Evolutionary conservation across 2,113 vertebrate genomes (phyloP), one percentile per base, ranked within the genome.

Genomic region (Meleagris gallopavo): DNA sequence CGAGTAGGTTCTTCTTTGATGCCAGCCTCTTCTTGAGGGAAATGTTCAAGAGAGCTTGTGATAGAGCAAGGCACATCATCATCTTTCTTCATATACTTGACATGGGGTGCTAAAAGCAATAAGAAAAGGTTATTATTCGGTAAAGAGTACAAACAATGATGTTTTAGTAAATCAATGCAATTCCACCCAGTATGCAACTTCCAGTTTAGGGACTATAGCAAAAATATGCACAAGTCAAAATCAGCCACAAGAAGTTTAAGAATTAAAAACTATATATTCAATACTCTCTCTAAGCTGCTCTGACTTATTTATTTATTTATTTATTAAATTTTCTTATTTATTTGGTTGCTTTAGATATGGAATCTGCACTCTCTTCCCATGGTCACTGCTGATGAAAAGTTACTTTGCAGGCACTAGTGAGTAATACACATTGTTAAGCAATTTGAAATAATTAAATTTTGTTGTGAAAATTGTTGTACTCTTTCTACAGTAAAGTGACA

Each of bases 21-120:
- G 12, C 83, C 87, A n/a, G 5, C 89, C 46, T 99, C 98, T 88
- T 98, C 98, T 98, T 98, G 97, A 8, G 98, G 98, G 94, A 99
- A 99, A 89, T 98, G 97, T 71, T 97, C 93, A 24, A 99, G 93
- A 10, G 99, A 98, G 52, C 98, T 97, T 15, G 99, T 99, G 97
- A 99, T 99, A 54, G 99, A 99, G 94, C 99, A 99, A 5, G 99
- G 99, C 61, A 98, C 98, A 32, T 98, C 93, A 4, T 98, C 98
- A 43, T 98, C 97, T 90, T 99, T 99, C 65, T 97, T 98, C 93
- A 99, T 98, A 83, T 99, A 99, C 94, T 98, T 95, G 73, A 99
- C 99, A n/a, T 99, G 98, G 40, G 98, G 98, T 55, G 98, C 99
- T 99, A 86, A 12, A 66, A 93, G 36, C 12, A 83, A 77, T 1